Conservation (phyloP, 2,888 invertebrate genomes). For the Apocheima hispidaria region DNA sequence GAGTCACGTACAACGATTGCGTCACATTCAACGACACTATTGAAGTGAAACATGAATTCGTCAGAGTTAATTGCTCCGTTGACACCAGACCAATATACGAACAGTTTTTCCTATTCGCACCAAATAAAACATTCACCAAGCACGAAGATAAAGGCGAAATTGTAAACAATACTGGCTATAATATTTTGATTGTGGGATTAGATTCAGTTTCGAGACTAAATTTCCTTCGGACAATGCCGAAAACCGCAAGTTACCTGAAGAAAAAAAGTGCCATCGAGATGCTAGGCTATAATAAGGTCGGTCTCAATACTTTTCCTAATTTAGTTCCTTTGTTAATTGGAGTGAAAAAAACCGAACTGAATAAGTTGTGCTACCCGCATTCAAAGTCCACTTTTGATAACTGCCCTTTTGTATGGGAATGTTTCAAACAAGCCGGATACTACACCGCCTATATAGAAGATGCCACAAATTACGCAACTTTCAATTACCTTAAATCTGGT, state of each 20-base stretch:
- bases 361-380: slow-evolving; percentile 87
- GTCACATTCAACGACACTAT: slow-evolving; percentile 67
- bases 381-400: slow-evolving; percentile 89
- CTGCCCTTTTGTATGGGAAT: slow-evolving; percentile 94
- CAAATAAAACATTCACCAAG: slow-evolving; percentile 57
- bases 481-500: slow-evolving; percentile 92
- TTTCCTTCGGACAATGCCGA: slow-evolving; percentile 93
- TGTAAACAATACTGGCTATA: slow-evolving; percentile 70
- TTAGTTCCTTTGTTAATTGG: slow-evolving; percentile 93
- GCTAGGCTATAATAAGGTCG: slow-evolving; percentile 96
- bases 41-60: slow-evolving; percentile 85
- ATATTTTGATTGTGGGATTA: slow-evolving; percentile 92
- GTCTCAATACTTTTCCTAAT: slow-evolving; percentile 97
- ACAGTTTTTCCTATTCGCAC: slow-evolving; percentile 88
- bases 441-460: slow-evolving; percentile 94
- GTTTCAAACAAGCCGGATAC: slow-evolving; percentile 90
- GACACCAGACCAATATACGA: slow-evolving; percentile 77
- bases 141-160: slow-evolving; percentile 32
- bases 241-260: slow-evolving; percentile 87
- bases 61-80: slow-evolving; percentile 86
- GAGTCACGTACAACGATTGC: slow-evolving; percentile 74
- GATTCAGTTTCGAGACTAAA: slow-evolving; percentile 95
- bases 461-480: slow-evolving; percentile 90
- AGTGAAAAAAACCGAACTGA: slow-evolving; percentile 87
- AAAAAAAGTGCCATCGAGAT: slow-evolving; percentile 91